Evolutionary conservation across 1,140 invertebrate genomes (phyloP), one percentile per base, ranked within the genome.

Genomic region (Heterodera schachtii): DNA sequence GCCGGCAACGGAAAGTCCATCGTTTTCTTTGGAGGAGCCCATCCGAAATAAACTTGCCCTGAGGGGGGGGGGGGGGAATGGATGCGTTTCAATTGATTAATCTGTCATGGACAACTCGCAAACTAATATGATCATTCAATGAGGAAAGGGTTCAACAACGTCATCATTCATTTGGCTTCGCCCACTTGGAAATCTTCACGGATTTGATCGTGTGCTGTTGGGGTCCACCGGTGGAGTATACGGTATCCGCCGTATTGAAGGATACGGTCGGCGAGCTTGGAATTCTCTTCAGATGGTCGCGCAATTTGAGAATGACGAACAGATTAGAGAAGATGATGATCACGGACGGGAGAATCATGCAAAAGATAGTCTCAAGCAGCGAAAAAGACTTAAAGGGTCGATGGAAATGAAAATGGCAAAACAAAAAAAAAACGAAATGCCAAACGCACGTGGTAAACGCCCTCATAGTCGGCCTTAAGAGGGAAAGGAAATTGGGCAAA

Each of bases 231-330:
- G 87, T 87, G 6, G 87, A 83, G 47, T 86, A 83, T 7, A 87
- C 87, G 6, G 84, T 80, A 80, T 87, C 86, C 0, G 85, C 87
- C 46, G 85, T 88, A 73, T 89, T 87, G 84, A 87, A 88, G 9
- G 86, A 86, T 0, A 88, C 87, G n/a, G 83, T 82, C 19, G 87
- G 87, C n/a, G 85, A 87, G n/a, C 57, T 8, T 13, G 79, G 85
- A 60, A 87, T 86, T 64, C 75, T 75, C 73, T 88, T 89, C 3
- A 87, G 49, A 66, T 89, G 86, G 44, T 64, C 77, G 46, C 87
- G 79, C 31, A 88, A 73, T 69, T 87, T 89, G 19, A 83, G 75
- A 13, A 88, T 85, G 21, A 88, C 87, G 31, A 88, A 82, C 71
- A 86, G 70, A 52, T 88, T 88, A n/a, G 79, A 86, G 64, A 87